Conservation (phyloP, 2,797 vertebrate species). For the Phoxinus dragarum region DNA sequence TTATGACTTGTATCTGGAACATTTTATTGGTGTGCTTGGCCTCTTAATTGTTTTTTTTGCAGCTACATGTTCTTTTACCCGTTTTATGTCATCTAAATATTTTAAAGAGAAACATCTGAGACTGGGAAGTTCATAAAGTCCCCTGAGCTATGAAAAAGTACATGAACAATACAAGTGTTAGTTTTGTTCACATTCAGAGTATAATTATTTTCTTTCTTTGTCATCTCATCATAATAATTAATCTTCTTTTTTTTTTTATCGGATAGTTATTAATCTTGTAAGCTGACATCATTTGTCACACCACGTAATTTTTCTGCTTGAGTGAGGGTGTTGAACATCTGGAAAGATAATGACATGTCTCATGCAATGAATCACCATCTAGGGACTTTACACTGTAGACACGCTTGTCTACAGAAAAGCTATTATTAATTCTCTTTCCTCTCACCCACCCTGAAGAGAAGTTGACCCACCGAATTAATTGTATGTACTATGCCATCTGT, state of each 20-base stretch:
- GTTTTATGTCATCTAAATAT: not conserved
- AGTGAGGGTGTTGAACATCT: slow-evolving; percentile 47
- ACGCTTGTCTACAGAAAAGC: not conserved
- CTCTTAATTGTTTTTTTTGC: not conserved
- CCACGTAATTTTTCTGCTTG: slow-evolving; percentile 48
- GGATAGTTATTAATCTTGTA: slow-evolving; percentile 45
- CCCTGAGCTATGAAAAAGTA: not conserved
- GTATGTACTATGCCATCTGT: not conserved
- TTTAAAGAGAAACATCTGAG: not conserved
- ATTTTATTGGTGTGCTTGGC: not conserved
- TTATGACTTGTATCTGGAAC: not conserved
- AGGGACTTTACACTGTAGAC: slow-evolving; percentile 30
- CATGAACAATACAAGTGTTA: not conserved
- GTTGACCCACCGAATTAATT: slow-evolving; percentile 13
- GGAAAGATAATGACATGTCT: slow-evolving; percentile 56
- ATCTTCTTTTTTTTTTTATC: not conserved
- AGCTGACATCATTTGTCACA: slow-evolving; percentile 33
- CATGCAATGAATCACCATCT: slow-evolving; percentile 44
- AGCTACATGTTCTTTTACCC: not conserved
- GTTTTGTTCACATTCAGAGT: not conserved
- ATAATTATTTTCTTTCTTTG: not conserved
- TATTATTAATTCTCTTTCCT: slow-evolving; percentile 13
- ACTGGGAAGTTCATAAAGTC: too few species aligned
- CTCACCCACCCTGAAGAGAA: slow-evolving; percentile 23
- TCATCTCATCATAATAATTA: not conserved